phyloP scores from a whole-genome alignment of 2,113 vertebrate species.

The Myotis davidii region DNA sequence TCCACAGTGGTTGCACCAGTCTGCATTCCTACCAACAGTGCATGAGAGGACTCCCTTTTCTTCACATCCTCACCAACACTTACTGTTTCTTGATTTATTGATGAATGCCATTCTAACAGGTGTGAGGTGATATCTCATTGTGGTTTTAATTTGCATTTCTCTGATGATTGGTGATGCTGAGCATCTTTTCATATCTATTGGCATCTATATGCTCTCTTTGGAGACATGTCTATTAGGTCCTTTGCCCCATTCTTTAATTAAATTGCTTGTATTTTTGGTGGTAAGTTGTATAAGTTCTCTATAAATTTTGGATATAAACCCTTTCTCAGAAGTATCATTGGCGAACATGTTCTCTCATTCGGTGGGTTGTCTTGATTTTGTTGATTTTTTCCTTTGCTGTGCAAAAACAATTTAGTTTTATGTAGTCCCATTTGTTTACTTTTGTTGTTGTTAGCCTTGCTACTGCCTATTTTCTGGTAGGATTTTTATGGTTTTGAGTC shows the following conservation, averaged over 20 bases:
- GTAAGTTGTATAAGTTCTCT: neutral
- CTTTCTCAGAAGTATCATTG: neutral
- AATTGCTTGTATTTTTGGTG: neutral
- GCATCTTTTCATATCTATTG: no score
- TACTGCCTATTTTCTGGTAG: neutral
- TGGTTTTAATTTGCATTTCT: neutral
- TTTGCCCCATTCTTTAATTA: neutral
- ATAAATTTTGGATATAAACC: neutral
- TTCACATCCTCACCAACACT: neutral
- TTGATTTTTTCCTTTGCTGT: neutral
- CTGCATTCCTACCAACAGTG: neutral
- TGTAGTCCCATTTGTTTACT: neutral
- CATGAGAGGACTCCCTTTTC: neutral
- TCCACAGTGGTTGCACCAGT: neutral
- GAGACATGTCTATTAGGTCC: no score
- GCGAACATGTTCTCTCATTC: neutral
- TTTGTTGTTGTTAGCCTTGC: neutral
- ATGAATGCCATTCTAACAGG: neutral
- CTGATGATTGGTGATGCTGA: no score
- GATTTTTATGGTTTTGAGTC: neutral
- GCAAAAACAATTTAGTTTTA: neutral
- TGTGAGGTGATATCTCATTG: neutral
- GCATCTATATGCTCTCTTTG: no score
- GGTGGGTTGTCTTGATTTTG: neutral
- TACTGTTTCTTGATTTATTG: neutral